These are phyloP conservation scores for Rhagium mordax DNA, from an alignment of 2,888 invertebrate species.

Conservation along the genomic window DNA sequence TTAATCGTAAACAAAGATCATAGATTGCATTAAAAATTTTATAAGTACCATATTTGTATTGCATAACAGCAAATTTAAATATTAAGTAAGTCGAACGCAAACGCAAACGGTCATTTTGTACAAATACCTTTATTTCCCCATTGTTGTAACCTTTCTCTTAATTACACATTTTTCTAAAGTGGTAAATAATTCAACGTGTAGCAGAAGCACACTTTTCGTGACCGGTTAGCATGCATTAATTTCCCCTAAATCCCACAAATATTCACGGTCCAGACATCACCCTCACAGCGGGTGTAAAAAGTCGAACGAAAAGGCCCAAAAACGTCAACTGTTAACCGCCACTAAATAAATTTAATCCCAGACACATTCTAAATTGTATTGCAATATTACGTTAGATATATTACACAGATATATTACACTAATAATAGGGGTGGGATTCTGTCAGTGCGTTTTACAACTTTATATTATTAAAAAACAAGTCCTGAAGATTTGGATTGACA, in stretches of 20 bases:
- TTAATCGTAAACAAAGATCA: no score
- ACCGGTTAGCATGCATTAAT: slow-evolving; percentile 46
- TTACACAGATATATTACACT: neutral
- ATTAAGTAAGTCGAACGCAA: neutral
- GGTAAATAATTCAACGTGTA: slow-evolving; percentile 9
- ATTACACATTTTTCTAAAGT: neutral
- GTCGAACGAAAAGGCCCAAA: slow-evolving; percentile 45
- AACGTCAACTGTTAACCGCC: slow-evolving; percentile 44
- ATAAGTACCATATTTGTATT: no score
- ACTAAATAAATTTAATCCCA: slow-evolving; percentile 49
- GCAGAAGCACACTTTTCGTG: slow-evolving; percentile 25
- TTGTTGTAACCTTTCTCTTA: neutral
- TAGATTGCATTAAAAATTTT: no score
- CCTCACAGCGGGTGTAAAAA: slow-evolving; percentile 49
- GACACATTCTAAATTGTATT: slow-evolving; percentile 16
- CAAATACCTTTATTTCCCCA: neutral
- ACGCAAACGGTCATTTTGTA: neutral
- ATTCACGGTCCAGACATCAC: slow-evolving; percentile 46
- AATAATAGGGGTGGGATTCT: neutral
- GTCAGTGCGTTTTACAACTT: neutral
- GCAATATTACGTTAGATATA: neutral
- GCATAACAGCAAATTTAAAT: no score
- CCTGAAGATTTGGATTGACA: neutral
- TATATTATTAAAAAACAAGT: neutral
- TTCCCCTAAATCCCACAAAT: slow-evolving; percentile 50